phyloP scores from a whole-genome alignment of 2,888 invertebrate genomes.

The Cacoxenus indagator region DNA sequence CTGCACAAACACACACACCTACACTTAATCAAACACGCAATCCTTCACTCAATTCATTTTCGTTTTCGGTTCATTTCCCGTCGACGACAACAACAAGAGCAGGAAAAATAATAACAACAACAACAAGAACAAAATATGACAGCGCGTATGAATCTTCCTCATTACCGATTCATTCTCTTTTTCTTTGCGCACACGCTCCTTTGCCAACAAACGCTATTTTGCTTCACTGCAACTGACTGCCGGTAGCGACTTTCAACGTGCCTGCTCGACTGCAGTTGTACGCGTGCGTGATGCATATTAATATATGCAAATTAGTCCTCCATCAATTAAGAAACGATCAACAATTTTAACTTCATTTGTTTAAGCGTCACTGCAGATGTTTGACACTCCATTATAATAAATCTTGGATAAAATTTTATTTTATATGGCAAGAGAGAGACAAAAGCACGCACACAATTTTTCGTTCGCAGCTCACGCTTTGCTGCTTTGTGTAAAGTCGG shows the following conservation, averaged over 20 bases:
- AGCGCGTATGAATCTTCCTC: background rate
- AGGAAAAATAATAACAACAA: too few relatives aligned
- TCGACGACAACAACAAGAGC: background rate
- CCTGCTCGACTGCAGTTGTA: background rate
- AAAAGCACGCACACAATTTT: too few relatives aligned
- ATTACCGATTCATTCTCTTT: background rate
- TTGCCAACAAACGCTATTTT: too few relatives aligned
- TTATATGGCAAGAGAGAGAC: too few relatives aligned
- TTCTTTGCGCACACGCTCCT: background rate
- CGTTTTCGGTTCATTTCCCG: background rate
- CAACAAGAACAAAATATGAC: too few relatives aligned
- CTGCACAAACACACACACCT: background rate
- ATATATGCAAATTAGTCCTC: conserved; percentile 36
- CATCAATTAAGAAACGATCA: conserved; percentile 29
- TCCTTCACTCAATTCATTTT: background rate
- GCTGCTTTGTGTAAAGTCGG: too few relatives aligned
- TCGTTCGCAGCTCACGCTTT: too few relatives aligned
- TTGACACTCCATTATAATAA: conserved; percentile 28
- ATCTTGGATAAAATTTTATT: conserved; percentile 34
- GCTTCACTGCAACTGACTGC: background rate
- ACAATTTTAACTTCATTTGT: conserved; percentile 43
- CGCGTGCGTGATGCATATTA: background rate
- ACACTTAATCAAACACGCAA: background rate
- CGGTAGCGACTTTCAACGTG: background rate
- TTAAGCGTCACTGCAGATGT: conserved; percentile 33